phyloP scores from a whole-genome alignment of 2,113 vertebrate species.

The Promerops cafer region DNA sequence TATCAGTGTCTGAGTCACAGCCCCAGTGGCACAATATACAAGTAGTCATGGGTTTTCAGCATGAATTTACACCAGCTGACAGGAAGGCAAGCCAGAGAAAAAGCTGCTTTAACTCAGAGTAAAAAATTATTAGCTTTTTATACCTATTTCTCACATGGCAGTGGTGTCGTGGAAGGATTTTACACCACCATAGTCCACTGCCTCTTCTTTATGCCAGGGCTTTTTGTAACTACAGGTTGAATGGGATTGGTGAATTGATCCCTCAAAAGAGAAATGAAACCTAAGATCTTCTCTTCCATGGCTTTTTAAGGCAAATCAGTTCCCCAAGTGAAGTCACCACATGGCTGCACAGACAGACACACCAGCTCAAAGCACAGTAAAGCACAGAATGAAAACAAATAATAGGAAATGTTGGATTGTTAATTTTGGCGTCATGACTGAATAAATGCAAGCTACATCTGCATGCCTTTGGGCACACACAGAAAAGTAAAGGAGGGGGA shows the following conservation, averaged over 20 bases:
- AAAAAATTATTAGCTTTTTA: not conserved
- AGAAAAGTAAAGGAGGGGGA: not conserved
- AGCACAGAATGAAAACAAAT: not conserved
- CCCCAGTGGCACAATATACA: not conserved
- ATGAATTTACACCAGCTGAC: not conserved
- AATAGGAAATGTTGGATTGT: not conserved
- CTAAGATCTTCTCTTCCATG: not conserved
- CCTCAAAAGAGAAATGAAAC: not conserved
- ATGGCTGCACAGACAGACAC: not conserved
- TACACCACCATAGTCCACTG: not conserved
- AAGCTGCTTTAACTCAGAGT: not conserved
- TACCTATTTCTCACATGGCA: not conserved
- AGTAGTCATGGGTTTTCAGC: not conserved
- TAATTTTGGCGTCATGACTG: not conserved
- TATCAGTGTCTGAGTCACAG: not conserved
- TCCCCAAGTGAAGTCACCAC: not conserved
- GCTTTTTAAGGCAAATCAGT: not conserved
- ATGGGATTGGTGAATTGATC: not conserved
- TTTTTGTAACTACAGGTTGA: not conserved
- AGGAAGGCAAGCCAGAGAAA: not conserved
- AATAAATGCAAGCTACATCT: not conserved
- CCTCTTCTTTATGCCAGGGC: not conserved
- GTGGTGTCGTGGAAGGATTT: not conserved
- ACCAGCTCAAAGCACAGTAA: not conserved
- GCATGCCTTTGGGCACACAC: not conserved